Conservation (phyloP, 2,113 vertebrate species). For the Pontoporia blainvillei region DNA sequence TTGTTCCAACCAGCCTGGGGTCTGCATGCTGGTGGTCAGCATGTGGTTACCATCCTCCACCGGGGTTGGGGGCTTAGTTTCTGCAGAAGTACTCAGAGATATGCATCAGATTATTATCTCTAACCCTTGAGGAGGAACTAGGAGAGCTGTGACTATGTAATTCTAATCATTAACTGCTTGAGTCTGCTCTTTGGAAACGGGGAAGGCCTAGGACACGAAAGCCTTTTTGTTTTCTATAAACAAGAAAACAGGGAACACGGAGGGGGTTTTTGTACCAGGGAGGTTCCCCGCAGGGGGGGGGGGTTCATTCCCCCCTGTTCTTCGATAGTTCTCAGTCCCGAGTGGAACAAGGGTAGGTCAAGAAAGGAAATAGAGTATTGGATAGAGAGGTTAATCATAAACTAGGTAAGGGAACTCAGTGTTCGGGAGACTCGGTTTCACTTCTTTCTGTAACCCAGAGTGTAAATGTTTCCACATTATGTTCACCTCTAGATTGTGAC, state of each 20-base stretch:
- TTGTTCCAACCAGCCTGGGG: too few relatives aligned
- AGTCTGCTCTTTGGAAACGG: too few relatives aligned
- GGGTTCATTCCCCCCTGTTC: fast-evolving
- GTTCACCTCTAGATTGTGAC: fast-evolving
- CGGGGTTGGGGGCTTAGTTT: background rate
- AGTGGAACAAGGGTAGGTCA: background rate
- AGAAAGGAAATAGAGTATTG: background rate
- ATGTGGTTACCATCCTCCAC: background rate
- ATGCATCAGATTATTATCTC: too few relatives aligned
- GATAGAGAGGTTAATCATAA: background rate
- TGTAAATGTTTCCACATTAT: background rate
- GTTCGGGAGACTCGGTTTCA: background rate
- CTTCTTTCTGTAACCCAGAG: background rate
- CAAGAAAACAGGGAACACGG: background rate
- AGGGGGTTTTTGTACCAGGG: background rate
- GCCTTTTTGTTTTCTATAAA: background rate
- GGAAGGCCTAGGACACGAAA: background rate
- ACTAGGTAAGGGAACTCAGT: background rate
- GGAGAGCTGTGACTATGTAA: too few relatives aligned
- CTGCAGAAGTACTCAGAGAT: background rate
- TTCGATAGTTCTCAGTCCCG: background rate
- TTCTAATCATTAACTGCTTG: too few relatives aligned
- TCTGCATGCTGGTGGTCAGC: background rate
- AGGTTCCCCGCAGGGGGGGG: background rate
- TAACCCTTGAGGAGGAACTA: too few relatives aligned